These are phyloP conservation scores for Sweltsa coloradensis DNA, from an alignment of 1,140 invertebrate genomes.

Conservation along the genomic window DNA sequence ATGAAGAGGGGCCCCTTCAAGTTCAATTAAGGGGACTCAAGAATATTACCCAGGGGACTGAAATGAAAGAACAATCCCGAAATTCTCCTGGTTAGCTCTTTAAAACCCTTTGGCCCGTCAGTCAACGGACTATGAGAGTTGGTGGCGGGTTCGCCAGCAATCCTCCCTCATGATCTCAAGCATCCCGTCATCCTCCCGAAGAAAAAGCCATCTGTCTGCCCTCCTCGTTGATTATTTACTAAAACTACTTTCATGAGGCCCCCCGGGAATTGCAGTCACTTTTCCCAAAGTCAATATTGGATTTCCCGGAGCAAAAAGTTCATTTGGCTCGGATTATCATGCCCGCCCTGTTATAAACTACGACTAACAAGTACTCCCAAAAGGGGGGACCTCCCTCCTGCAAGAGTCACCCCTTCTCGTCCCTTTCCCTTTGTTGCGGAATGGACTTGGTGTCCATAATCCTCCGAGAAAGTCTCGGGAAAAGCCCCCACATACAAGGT, in stretches of 20 bases:
- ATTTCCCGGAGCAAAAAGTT: constrained; percentile 18
- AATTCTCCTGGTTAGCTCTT: constrained; percentile 20
- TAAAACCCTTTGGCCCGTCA: constrained; percentile 22
- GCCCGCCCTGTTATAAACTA: constrained; percentile 23
- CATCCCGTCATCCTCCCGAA: constrained; percentile 29
- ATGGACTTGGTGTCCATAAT: constrained; percentile 26
- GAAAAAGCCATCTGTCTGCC: constrained; percentile 18
- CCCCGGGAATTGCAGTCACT: constrained; percentile 10
- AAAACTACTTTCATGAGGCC: constrained; percentile 7
- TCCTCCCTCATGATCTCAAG: constrained; percentile 22
- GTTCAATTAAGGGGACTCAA: constrained; percentile 1
- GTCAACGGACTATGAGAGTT: constrained; percentile 27
- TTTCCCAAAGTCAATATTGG: constrained; percentile 20
- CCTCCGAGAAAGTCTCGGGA: constrained; percentile 20
- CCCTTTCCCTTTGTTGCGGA: constrained; percentile 20
- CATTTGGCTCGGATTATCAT: constrained; percentile 19
- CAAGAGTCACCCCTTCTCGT: constrained; percentile 17
- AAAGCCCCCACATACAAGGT: constrained; percentile 15
- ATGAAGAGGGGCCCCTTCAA: constrained; percentile 16
- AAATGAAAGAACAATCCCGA: constrained; percentile 25
- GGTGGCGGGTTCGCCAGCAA: constrained; percentile 26
- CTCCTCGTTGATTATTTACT: constrained; percentile 14
- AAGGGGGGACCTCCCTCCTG: constrained; percentile 25
- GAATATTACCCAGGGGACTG: not conserved
- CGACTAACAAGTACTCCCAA: constrained; percentile 7